phyloP scores from a whole-genome alignment of 2,797 vertebrate genomes.

The Arctocebus calabarensis region DNA sequence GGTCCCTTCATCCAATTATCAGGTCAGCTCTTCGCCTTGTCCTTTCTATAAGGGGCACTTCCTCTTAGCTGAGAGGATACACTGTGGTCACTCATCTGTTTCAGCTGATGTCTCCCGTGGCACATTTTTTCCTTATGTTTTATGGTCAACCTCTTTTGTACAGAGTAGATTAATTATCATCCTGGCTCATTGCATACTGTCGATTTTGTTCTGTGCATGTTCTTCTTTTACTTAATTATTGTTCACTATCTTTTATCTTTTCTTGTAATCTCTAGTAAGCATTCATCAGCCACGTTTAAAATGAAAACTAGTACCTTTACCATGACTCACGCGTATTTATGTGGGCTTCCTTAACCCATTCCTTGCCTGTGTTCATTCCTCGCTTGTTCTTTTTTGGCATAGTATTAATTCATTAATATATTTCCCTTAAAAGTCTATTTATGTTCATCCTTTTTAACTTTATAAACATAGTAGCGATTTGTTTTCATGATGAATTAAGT shows the following conservation, averaged over 20 bases:
- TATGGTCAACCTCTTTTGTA: neutral
- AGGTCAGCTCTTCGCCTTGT: neutral
- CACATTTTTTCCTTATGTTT: neutral
- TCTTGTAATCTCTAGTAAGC: neutral
- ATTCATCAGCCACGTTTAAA: neutral
- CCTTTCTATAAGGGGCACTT: neutral
- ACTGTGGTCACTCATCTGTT: neutral
- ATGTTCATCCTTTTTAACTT: conserved; percentile 1
- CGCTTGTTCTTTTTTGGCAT: neutral
- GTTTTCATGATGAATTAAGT: neutral
- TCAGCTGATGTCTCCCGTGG: neutral
- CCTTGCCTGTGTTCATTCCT: neutral
- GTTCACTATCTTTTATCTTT: neutral
- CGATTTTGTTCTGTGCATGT: neutral
- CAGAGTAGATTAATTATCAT: neutral
- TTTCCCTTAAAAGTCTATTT: neutral
- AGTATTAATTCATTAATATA: neutral
- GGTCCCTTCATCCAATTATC: neutral
- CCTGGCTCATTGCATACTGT: neutral
- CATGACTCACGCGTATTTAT: neutral
- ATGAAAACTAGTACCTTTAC: neutral
- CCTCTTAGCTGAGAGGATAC: neutral
- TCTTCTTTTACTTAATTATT: neutral
- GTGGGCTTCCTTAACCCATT: neutral
- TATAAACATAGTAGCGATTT: neutral